phyloP scores from a whole-genome alignment of 2,888 invertebrate genomes.

The Galerucella nymphaeae region DNA sequence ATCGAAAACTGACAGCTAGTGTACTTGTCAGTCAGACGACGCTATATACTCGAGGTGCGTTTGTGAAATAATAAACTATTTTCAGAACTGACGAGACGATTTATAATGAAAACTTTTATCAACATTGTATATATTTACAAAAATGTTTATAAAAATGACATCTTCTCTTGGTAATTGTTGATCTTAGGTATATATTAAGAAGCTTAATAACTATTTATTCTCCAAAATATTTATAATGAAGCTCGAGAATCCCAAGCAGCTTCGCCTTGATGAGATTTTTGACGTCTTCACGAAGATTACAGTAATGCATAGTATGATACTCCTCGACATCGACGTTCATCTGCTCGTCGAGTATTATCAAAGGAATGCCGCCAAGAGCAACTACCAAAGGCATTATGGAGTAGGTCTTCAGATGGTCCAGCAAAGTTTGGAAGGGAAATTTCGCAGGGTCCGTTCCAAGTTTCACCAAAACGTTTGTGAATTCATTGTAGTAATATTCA shows the following conservation, averaged over 20 bases:
- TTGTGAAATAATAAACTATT: too few species aligned
- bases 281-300: constrained; percentile 7
- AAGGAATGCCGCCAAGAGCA: constrained; percentile 21
- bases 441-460: constrained; percentile 12
- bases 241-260: constrained; percentile 24
- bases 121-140: too few species aligned
- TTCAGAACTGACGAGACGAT: too few species aligned
- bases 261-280: constrained; percentile 13
- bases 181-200: too few species aligned
- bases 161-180: too few species aligned
- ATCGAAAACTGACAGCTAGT: too few species aligned
- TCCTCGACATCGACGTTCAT: not conserved
- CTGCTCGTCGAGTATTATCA: constrained; percentile 1
- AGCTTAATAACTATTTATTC: not conserved
- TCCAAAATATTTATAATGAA: constrained; percentile 31
- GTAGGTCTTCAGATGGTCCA: constrained; percentile 24
- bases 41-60: too few species aligned
- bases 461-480: constrained; percentile 1
- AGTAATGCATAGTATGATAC: constrained; percentile 7
- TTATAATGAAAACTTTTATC: too few species aligned
- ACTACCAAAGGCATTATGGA: constrained; percentile 22
- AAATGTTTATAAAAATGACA: too few species aligned
- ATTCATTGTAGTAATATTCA: constrained; percentile 25
- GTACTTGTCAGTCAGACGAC: too few species aligned
- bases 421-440: constrained; percentile 25